Evolutionary conservation across 2,113 vertebrate genomes (phyloP).

Genomic region (Xenopus borealis): DNA sequence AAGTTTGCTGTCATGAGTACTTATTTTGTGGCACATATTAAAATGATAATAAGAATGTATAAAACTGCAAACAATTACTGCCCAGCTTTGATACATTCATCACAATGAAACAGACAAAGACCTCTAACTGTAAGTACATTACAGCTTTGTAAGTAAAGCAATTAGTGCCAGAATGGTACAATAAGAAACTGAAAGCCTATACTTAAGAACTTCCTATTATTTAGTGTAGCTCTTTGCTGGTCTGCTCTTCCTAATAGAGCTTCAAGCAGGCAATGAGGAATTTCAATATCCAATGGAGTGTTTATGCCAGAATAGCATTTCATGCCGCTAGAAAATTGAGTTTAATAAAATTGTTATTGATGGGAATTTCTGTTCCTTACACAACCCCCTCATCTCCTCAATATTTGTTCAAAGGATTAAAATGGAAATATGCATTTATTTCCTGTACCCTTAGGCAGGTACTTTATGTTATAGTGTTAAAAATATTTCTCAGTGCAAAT

Average conservation of each 20-base stretch:
- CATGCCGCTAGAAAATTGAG: conserved; percentile 46
- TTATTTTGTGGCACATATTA: conserved; percentile 24
- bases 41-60: conserved; percentile 12
- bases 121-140: conserved; percentile 38
- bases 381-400: neutral
- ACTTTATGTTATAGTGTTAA: no score
- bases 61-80: conserved; percentile 36
- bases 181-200: conserved; percentile 52
- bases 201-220: conserved; percentile 53
- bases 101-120: conserved; percentile 41
- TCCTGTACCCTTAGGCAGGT: neutral
- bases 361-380: conserved; percentile 45
- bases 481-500: no score
- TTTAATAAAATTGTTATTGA: conserved; percentile 47
- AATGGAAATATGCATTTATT: neutral
- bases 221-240: conserved; percentile 49
- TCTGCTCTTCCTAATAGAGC: conserved; percentile 48
- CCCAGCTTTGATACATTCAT: conserved; percentile 39
- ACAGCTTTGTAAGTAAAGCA: conserved; percentile 41
- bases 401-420: neutral
- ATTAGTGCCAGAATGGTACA: conserved; percentile 47
- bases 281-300: conserved; percentile 54
- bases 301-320: conserved; percentile 40
- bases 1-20: neutral
- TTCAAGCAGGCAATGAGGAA: conserved; percentile 48